These are phyloP conservation scores for Falcaria lacertinaria DNA, from an alignment of 2,888 invertebrate species.

Conservation along the genomic window DNA sequence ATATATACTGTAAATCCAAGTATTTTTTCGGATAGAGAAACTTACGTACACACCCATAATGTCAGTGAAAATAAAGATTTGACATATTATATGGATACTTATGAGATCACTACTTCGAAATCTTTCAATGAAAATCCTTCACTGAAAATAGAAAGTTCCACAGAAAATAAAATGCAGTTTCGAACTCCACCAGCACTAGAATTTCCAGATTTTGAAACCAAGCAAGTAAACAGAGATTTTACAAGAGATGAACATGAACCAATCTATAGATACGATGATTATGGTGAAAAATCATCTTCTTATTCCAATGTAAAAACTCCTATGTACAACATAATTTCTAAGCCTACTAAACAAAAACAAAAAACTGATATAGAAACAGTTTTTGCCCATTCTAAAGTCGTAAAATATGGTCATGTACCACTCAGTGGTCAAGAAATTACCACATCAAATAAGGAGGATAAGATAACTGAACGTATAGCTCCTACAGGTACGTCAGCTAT, in stretches of 20 bases:
- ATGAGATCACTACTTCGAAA: constrained; percentile 7
- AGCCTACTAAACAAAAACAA: constrained; percentile 10
- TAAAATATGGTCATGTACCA: constrained; percentile 35
- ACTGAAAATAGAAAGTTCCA: constrained; percentile 3
- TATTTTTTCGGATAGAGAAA: constrained; percentile 6
- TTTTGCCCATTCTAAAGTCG: constrained; percentile 56
- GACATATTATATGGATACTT: constrained; percentile 4
- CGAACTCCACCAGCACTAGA: constrained; percentile 44
- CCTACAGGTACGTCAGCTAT: constrained; percentile 18
- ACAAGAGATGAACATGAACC: constrained; percentile 11
- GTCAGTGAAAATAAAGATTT: constrained; percentile 4
- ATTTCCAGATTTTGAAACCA: constrained; percentile 52
- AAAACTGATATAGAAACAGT: constrained; percentile 48
- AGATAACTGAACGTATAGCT: constrained; percentile 4
- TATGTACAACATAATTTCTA: constrained; percentile 11
- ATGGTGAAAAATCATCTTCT: constrained; percentile 21
- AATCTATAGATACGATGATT: constrained; percentile 12
- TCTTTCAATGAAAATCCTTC: neutral
- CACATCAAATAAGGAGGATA: constrained; percentile 2
- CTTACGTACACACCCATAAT: constrained; percentile 1
- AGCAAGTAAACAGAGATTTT: constrained; percentile 32
- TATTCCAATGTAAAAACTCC: constrained; percentile 24
- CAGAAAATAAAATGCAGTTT: constrained; percentile 27
- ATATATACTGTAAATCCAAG: neutral
- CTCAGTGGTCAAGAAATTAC: constrained; percentile 1